Evolutionary conservation across 23 tunicate genomes (phyloP), one percentile per base, ranked within the genome.

Genomic region (Trididemnum miniatum): DNA sequence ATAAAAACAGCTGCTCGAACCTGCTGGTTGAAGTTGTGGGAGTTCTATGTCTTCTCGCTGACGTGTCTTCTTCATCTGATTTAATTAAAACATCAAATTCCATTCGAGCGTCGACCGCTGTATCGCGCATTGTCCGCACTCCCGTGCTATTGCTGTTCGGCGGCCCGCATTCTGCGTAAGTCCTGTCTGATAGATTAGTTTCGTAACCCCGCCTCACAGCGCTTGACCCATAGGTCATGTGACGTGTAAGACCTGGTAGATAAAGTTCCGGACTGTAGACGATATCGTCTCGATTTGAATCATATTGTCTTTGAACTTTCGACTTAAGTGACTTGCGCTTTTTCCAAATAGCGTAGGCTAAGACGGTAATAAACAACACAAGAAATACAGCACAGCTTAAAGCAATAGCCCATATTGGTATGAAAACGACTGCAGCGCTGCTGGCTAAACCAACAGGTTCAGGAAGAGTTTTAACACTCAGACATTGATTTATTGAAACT

Each of bases 21-120:
- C 76, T 69, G 60, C 86, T 71, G 52, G 38, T 32, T 4, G 81
- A 59, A 59, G 81, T 75, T 1, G 52, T 31, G n/a, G 88, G 38
- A 38, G 81, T 37, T 27, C 36, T 32, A 28, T 60, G 0, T 20
- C 71, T 49, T 24, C 65, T 65, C 51, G 83, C 67, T 44, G 77
- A 35, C 51, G 83, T 85, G 24, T 59, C 59, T 7, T 77, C 89
- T n/a, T n/a, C n/a, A 24, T 31, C 26, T 33, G 65, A 67, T 49
- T 85, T 85, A 26, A 90, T 3, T 23, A 87, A 84, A 63, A 79
- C 89, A 57, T 90, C 87, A 37, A 86, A 91, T 76, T 91, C 97
- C 39, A 29, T 83, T 39, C 78, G 50, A 0, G 97, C 91, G 72
- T 86, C 97, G 18, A 59, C 86, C 12, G 87, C 81, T 22, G 92